Percentiles rank a stretch among this genome's conserved stretches.
Evolutionary conservation across 2,888 invertebrate genomes (phyloP).

Genomic region (Tanypteryx hageni): DNA sequence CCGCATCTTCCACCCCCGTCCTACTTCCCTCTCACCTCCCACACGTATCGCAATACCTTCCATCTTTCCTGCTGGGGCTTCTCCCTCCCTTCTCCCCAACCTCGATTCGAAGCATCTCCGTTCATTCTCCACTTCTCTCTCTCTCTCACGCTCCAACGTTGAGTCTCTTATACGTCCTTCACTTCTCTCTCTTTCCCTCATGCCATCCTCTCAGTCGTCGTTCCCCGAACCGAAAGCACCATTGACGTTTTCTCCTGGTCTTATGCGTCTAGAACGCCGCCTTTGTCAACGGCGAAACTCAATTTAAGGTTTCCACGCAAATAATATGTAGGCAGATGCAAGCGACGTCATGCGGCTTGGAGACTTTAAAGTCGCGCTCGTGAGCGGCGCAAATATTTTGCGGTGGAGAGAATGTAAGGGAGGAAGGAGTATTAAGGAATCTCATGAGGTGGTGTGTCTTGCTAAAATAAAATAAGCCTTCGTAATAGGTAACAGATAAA

Average conservation of each 20-base stretch:
- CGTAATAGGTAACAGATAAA: background rate
- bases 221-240: background rate
- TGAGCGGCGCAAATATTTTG: background rate
- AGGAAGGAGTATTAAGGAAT: background rate
- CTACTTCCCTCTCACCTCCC: background rate
- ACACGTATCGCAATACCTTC: background rate
- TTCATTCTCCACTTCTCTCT: background rate
- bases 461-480: background rate
- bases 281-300: slow-evolving; percentile 55
- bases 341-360: background rate
- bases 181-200: background rate
- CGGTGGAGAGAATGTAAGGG: background rate
- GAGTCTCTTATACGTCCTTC: background rate
- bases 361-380: background rate
- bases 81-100: background rate
- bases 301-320: slow-evolving; percentile 54
- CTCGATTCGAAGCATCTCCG: background rate
- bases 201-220: background rate
- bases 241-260: slow-evolving; percentile 7
- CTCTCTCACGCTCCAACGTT: background rate
- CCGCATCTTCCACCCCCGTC: background rate
- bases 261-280: slow-evolving; percentile 39
- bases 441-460: background rate
- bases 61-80: no score
- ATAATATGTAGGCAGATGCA: slow-evolving; percentile 55